Base-by-base conservation (phyloP, 1,140 invertebrate genomes). In the Pachyrhynchus sulphureomaculatus region DNA sequence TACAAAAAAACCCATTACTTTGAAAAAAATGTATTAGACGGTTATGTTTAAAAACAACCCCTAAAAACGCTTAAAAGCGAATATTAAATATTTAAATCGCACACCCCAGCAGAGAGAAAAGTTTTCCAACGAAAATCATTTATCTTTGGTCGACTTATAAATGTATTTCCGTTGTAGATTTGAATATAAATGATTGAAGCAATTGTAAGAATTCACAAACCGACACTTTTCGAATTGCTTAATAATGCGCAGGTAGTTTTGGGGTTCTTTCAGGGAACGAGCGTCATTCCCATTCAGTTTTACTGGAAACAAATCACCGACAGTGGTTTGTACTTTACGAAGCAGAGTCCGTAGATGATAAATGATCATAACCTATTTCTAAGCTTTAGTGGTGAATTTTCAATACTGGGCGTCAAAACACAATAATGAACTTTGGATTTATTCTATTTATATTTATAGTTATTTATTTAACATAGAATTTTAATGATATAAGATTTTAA, bases 261-360 rank as follows among this genome's bases (percentile, higher is more conserved):
- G 42, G 41, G 52, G 36, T 10, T 34, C 48, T 37, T 48, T 48
- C 41, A 33, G 20, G 10, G 17, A 44, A 44, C 17, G 41, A 20
- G 51, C 54, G 48, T 47, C 53, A 24, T 47, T 56, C 48, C 64
- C 57, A 68, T 72, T 66, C 58, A 69, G 48, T 55, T 53, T 62
- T 39, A 32, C 41, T 21, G 66, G 55, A 71, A 65, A 75, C 69
- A 75, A 75, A 75, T 75, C 70, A 73, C 73, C 66, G 72, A 75
- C 73, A 75, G 20, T 70, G 72, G 69, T 69, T 72, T 65, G 68
- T 73, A 75, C 73, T 75, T 68, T 65, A 47, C 42, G 37, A 49
- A 21, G 59, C 42, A 47, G 51, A 15, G 51, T 24, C 48, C 54
- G 17, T 44, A 32, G 39, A 62, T 62, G 60, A 62, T 62, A 55